phyloP scores from a whole-genome alignment of 2,888 invertebrate species.

The Bugulina stolonifera region DNA sequence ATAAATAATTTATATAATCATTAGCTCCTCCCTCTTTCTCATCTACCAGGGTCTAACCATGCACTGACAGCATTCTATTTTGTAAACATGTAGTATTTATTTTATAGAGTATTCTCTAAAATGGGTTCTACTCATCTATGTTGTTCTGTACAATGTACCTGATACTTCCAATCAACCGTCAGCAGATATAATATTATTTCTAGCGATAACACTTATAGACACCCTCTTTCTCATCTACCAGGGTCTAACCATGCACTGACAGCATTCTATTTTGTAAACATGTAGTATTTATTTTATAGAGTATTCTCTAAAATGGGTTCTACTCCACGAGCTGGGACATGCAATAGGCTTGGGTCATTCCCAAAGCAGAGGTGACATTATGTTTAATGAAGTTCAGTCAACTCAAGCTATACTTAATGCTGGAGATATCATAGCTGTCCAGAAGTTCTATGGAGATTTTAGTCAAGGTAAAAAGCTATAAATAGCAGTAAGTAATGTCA shows the following conservation, averaged over 20 bases:
- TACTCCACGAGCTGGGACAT: constrained; percentile 21
- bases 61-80: no score
- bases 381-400: neutral
- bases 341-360: constrained; percentile 16
- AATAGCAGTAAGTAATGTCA: no score
- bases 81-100: no score
- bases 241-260: no score
- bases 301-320: neutral
- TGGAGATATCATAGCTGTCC: constrained; percentile 6
- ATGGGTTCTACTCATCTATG: constrained; percentile 9
- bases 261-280: no score
- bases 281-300: constrained; percentile 5
- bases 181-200: neutral
- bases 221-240: no score
- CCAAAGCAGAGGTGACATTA: neutral
- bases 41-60: no score
- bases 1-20: no score
- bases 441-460: neutral
- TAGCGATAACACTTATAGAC: no score
- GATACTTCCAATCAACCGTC: neutral
- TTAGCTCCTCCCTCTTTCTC: no score
- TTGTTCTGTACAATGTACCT: neutral
- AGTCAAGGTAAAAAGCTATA: neutral
- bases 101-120: neutral
- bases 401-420: constrained; percentile 9